A percentile compares a stretch with the other conserved stretches of the same genome.
Conservation (phyloP, 2,888 invertebrate genomes). For the Entomobrya proxima region DNA sequence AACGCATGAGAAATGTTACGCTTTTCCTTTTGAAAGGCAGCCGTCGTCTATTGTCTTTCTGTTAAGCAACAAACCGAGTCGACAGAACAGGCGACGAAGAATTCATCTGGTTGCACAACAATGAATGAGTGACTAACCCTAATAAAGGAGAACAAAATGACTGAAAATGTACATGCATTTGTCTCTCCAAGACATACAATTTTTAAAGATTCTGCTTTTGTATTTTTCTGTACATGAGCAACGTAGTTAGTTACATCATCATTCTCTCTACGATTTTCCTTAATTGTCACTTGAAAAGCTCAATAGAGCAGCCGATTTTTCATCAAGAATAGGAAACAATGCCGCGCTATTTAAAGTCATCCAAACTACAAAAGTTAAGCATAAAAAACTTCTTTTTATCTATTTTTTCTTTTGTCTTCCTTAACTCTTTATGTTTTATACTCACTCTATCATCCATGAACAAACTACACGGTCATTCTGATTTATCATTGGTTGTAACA, state of each 20-base stretch:
- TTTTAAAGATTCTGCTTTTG: too few relatives aligned
- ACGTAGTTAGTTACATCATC: conserved; percentile 1
- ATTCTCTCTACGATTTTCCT: conserved; percentile 38
- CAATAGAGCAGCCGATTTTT: conserved; percentile 23
- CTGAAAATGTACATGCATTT: conserved; percentile 35
- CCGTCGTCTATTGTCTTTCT: conserved; percentile 63
- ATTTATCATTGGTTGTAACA: neutral
- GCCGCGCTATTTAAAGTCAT: too few relatives aligned
- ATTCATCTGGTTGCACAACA: conserved; percentile 48
- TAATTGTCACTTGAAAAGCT: conserved; percentile 58
- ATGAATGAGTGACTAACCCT: conserved; percentile 11
- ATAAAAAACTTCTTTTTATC: conserved; percentile 11
- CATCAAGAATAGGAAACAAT: conserved; percentile 3
- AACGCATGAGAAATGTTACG: conserved; percentile 50
- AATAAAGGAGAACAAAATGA: conserved; percentile 1
- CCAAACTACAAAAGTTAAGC: too few relatives aligned
- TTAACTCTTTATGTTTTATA: neutral
- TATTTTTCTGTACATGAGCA: too few relatives aligned
- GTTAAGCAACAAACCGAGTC: neutral
- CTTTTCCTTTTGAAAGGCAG: conserved; percentile 59
- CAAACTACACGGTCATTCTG: too few relatives aligned
- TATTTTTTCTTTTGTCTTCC: conserved; percentile 6
- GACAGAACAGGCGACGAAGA: conserved; percentile 13
- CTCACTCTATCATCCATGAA: neutral
- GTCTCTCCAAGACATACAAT: conserved; percentile 7